Percentiles rank a stretch among this genome's conserved stretches.
Conservation (phyloP, 2,113 vertebrate species). For the Halichoerus grypus region DNA sequence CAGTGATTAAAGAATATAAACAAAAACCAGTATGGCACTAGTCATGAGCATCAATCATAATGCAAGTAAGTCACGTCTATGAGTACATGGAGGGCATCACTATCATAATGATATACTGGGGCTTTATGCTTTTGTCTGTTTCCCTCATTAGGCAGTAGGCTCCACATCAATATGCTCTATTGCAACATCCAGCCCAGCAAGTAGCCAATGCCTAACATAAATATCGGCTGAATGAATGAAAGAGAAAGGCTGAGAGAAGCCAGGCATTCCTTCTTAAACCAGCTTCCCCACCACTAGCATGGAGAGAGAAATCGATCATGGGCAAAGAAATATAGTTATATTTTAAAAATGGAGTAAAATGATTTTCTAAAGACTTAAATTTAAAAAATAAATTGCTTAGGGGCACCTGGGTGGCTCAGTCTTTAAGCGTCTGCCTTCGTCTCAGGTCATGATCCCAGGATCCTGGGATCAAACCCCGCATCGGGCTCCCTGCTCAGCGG, state of each 20-base stretch:
- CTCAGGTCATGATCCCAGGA: no score
- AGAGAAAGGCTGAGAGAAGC: background rate
- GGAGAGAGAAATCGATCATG: background rate
- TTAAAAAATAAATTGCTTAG: no score
- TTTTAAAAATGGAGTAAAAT: background rate
- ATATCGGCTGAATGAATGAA: background rate
- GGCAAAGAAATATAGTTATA: background rate
- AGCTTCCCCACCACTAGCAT: background rate
- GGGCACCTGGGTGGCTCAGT: no score
- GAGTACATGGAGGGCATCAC: background rate
- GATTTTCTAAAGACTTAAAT: background rate
- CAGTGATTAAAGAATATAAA: background rate
- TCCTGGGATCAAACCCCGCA: no score
- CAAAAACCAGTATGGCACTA: background rate
- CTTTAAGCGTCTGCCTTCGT: no score
- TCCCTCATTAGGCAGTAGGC: background rate
- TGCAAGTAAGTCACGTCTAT: background rate
- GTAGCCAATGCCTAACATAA: no score
- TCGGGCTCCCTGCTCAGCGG: no score
- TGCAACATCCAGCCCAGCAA: background rate
- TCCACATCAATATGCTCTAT: background rate
- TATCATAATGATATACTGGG: background rate
- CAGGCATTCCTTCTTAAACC: background rate
- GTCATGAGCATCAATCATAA: background rate
- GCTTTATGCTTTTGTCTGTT: background rate